These are phyloP conservation scores for Sepiola atlantica DNA, from an alignment of 2,888 invertebrate genomes.

Conservation along the genomic window DNA sequence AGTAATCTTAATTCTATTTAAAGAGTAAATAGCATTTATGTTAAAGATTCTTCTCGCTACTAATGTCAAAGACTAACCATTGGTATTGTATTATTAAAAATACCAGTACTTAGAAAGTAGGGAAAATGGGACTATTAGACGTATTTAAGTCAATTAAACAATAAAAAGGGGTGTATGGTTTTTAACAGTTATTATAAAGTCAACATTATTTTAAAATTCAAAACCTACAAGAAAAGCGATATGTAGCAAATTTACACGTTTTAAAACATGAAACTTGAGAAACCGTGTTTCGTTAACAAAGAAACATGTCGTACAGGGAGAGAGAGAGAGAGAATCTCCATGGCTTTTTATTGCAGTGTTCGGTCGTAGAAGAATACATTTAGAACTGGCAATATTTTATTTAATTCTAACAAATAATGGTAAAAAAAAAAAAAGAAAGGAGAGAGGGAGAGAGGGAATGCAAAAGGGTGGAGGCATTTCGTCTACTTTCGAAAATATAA, in stretches of 20 bases:
- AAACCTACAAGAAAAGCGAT: not conserved
- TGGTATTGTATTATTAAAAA: not conserved
- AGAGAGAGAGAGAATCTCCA: not conserved
- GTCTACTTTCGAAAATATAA: not conserved
- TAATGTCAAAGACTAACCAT: not conserved
- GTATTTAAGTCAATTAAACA: not conserved
- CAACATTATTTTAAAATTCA: not conserved
- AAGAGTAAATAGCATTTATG: no score
- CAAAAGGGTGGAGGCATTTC: not conserved
- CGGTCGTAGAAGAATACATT: not conserved
- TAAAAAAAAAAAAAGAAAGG: no score
- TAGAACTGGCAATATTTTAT: not conserved
- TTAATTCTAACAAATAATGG: not conserved
- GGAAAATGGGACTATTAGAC: not conserved
- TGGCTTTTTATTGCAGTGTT: not conserved
- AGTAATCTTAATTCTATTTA: not conserved
- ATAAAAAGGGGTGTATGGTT: not conserved
- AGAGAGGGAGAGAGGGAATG: not conserved
- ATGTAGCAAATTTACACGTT: not conserved
- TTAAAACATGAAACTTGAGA: not conserved
- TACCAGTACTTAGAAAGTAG: not conserved
- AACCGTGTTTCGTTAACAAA: not conserved
- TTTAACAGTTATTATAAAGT: not conserved
- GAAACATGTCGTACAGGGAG: not conserved
- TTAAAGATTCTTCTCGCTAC: not conserved